phyloP scores from a whole-genome alignment of 2,797 vertebrate species.

The Crocodylus rhombifer region DNA sequence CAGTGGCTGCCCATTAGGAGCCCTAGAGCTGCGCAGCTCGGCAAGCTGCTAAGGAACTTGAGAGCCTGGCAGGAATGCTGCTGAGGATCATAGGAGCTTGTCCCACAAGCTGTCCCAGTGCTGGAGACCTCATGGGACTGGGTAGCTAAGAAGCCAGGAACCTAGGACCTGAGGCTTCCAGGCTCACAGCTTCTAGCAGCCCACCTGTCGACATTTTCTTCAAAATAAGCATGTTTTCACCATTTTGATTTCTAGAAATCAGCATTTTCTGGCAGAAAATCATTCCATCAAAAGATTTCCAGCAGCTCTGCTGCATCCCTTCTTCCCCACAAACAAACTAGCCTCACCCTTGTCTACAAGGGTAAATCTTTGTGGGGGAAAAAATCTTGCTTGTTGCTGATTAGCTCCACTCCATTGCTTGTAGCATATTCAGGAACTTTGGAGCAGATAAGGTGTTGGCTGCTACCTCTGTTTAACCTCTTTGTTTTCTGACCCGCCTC shows the following conservation, averaged over 20 bases:
- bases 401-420: neutral
- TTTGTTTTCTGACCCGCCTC: neutral
- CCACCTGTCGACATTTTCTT: neutral
- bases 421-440: neutral
- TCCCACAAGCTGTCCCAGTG: accelerated
- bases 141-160: neutral
- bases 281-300: neutral
- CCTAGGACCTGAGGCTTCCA: neutral
- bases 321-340: neutral
- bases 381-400: neutral
- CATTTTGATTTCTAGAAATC: neutral
- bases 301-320: neutral
- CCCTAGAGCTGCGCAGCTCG: neutral
- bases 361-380: accelerated
- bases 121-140: accelerated
- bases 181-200: no score
- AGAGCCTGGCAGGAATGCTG: neutral
- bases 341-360: accelerated
- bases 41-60: accelerated
- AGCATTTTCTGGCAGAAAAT: neutral
- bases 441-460: neutral
- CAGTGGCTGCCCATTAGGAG: neutral
- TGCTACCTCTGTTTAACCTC: neutral
- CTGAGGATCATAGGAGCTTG: neutral
- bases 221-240: neutral